phyloP scores from a whole-genome alignment of 1,140 invertebrate species.

The Caerostris extrusa region DNA sequence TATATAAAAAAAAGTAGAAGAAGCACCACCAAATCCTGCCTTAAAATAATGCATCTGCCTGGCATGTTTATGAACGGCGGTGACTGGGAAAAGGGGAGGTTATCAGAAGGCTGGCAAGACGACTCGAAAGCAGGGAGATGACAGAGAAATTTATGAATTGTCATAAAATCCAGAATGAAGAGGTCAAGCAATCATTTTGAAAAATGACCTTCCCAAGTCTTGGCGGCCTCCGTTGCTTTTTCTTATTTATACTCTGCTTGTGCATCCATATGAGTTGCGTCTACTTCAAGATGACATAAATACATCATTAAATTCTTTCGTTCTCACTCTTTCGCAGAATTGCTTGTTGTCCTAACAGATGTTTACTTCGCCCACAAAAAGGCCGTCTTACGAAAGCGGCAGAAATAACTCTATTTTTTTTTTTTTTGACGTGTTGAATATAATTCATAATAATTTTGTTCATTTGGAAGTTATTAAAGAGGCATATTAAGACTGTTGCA shows the following conservation, averaged over 20 bases:
- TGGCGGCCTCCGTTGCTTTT: neutral
- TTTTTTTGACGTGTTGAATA: neutral
- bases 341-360: conserved; percentile 56
- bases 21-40: conserved; percentile 13
- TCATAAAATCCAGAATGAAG: conserved; percentile 75
- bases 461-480: neutral
- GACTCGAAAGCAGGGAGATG: conserved; percentile 54
- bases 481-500: neutral
- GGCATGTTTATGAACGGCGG: conserved; percentile 71
- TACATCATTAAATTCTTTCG: conserved; percentile 57
- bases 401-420: neutral
- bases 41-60: conserved; percentile 68
- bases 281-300: conserved; percentile 54
- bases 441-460: neutral
- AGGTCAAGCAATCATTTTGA: conserved; percentile 73
- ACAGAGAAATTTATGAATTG: conserved; percentile 70
- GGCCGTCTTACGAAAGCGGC: neutral
- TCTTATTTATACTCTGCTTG: neutral
- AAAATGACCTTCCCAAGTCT: conserved; percentile 39
- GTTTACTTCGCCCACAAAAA: conserved; percentile 20
- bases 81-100: neutral
- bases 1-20: neutral
- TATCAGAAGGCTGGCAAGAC: conserved; percentile 57
- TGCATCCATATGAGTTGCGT: conserved; percentile 34
- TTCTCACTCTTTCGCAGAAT: conserved; percentile 39